Evolutionary conservation across 2,888 invertebrate genomes (phyloP).

Genomic region (Stramonita haemastoma): DNA sequence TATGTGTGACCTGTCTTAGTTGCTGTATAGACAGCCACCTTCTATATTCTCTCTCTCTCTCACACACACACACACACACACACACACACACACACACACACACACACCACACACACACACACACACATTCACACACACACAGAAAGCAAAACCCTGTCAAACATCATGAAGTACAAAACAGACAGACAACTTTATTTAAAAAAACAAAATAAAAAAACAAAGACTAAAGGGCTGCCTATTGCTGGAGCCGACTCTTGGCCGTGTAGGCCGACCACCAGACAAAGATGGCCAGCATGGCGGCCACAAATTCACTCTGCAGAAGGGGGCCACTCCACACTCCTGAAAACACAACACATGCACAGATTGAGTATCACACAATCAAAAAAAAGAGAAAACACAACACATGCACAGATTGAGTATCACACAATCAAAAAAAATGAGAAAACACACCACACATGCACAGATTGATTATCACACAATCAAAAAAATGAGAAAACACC

Average conservation of each 20-base stretch:
- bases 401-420: no score
- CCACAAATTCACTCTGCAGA: slow-evolving; percentile 94
- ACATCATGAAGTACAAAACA: neutral
- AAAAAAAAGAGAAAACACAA: neutral
- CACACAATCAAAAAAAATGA: no score
- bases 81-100: no score
- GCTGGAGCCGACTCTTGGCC: slow-evolving; percentile 81
- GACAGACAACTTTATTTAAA: slow-evolving; percentile 31
- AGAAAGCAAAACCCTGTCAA: neutral
- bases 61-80: no score
- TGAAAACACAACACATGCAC: slow-evolving; percentile 64
- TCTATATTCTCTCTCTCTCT: no score
- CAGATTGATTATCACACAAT: no score
- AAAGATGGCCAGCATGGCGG: slow-evolving; percentile 86
- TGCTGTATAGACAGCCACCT: no score
- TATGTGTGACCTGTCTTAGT: no score
- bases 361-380: neutral
- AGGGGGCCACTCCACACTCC: slow-evolving; percentile 93
- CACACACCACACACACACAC: no score
- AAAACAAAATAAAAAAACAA: neutral
- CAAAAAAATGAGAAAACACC: no score
- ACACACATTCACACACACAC: neutral
- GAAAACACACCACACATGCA: no score
- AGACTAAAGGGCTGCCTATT: slow-evolving; percentile 32
- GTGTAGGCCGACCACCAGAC: slow-evolving; percentile 92